A percentile compares a stretch with the other conserved stretches of the same genome.
Conservation (phyloP, 2,888 invertebrate species). For the Pachliopta kotzebuea region DNA sequence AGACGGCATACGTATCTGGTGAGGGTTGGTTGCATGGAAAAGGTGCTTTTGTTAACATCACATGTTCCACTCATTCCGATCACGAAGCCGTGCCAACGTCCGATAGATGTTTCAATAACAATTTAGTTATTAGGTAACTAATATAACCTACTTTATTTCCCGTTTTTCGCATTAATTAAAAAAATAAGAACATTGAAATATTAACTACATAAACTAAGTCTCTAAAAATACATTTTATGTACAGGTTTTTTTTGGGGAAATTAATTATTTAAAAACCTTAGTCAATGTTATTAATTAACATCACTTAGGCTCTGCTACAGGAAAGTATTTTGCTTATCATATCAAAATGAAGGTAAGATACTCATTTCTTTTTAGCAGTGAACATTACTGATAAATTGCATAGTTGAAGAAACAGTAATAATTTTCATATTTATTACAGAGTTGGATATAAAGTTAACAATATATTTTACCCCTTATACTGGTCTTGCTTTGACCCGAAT, state of each 20-base stretch:
- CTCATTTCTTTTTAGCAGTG: too few species aligned
- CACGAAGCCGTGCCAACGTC: constrained; percentile 59
- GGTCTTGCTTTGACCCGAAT: constrained; percentile 75
- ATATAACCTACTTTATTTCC: not conserved
- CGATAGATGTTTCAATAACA: constrained; percentile 59
- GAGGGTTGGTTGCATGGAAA: constrained; percentile 54
- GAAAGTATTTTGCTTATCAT: too few species aligned
- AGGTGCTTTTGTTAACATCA: constrained; percentile 56
- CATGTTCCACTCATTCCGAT: constrained; percentile 57
- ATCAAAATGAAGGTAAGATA: too few species aligned
- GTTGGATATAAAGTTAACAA: constrained; percentile 74
- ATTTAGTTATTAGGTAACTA: constrained; percentile 57
- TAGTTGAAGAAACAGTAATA: too few species aligned
- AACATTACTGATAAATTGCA: too few species aligned
- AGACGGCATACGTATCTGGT: constrained; percentile 48
- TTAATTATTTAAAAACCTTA: too few species aligned
- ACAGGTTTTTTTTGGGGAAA: too few species aligned
- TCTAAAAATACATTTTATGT: too few species aligned
- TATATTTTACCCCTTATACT: constrained; percentile 66
- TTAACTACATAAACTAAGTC: not conserved
- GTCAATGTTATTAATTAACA: too few species aligned
- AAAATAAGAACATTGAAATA: not conserved
- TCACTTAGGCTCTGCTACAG: too few species aligned
- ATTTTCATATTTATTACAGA: constrained; percentile 41
- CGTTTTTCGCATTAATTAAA: not conserved